These are phyloP conservation scores for Frieseomelitta varia DNA, from an alignment of 1,140 invertebrate species.

Conservation along the genomic window DNA sequence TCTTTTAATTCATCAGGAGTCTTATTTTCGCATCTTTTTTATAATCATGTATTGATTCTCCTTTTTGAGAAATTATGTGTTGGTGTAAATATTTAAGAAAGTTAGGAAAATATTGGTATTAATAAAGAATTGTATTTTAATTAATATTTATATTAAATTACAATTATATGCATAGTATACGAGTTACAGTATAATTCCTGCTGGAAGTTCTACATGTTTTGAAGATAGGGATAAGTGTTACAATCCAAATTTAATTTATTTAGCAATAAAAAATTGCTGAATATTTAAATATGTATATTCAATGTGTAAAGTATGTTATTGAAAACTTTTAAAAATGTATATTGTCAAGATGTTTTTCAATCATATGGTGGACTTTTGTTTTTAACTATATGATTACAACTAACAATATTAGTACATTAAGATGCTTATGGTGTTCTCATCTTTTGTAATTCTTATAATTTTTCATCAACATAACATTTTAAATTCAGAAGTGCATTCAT, in stretches of 20 bases:
- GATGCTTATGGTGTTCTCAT: conserved; percentile 13
- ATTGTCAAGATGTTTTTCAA: background rate
- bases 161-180: background rate
- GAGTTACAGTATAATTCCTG: background rate
- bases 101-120: background rate
- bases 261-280: background rate
- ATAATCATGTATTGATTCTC: background rate
- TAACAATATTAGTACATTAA: background rate
- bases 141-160: background rate
- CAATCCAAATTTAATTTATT: background rate
- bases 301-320: background rate
- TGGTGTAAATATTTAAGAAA: conserved; percentile 14
- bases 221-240: background rate
- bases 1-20: conserved; percentile 19
- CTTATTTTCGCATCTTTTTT: conserved; percentile 2
- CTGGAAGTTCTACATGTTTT: background rate
- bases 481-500: background rate
- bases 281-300: background rate
- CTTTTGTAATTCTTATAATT: conserved; percentile 22
- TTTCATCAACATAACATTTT: conserved; percentile 25
- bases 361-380: conserved; percentile 5
- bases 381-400: background rate
- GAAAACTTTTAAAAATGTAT: background rate
- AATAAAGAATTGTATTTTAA: background rate
- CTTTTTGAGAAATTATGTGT: background rate